Percentiles rank a stretch among this genome's conserved stretches.
Evolutionary conservation across 2,797 vertebrate species (phyloP).

Genomic region (Hydrophis major): DNA sequence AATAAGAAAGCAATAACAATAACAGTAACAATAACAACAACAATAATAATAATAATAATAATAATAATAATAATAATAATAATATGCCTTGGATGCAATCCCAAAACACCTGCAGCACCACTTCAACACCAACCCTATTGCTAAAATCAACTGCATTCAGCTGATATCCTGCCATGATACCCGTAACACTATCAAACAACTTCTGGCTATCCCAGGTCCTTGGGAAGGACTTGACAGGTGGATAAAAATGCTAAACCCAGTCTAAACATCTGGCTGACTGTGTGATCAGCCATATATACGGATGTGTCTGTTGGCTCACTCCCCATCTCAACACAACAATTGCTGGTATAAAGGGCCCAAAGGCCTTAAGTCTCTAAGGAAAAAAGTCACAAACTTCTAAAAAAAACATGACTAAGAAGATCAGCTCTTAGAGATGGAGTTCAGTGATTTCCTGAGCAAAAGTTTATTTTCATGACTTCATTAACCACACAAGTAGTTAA

Average conservation of each 20-base stretch:
- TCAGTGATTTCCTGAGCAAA: constrained; percentile 12
- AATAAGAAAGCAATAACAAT: background rate
- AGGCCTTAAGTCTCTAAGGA: background rate
- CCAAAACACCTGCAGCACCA: background rate
- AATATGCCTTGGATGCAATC: background rate
- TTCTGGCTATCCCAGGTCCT: background rate
- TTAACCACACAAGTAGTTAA: background rate
- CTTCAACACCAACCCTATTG: background rate
- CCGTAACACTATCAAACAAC: background rate
- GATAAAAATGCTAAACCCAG: background rate
- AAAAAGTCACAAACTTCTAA: background rate
- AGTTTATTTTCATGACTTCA: constrained; percentile 49
- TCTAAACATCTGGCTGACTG: background rate
- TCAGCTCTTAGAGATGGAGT: constrained; percentile 11
- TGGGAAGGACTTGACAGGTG: background rate
- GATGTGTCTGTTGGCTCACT: background rate
- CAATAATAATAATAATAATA: background rate
- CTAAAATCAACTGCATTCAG: background rate
- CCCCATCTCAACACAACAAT: background rate
- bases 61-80: background rate
- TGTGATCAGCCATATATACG: background rate
- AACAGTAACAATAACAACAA: background rate
- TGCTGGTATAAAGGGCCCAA: background rate
- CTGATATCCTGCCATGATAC: background rate
- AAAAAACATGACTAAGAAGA: background rate